Conservation (phyloP, 1,140 invertebrate species). For the Meloidogyne hapla region DNA sequence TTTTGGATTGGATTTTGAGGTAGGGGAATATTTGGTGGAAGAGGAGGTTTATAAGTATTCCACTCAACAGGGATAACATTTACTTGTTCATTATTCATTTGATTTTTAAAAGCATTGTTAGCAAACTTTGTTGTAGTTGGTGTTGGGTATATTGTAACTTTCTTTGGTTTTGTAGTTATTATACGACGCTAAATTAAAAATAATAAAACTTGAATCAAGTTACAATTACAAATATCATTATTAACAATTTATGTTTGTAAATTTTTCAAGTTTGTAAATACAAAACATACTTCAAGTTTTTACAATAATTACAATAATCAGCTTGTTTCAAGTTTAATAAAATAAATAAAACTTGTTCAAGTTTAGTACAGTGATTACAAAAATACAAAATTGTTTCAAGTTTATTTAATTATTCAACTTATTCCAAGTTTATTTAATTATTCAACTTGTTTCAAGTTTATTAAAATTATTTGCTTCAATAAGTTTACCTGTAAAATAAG, state of each 20-base stretch:
- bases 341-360: no score
- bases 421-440: not conserved
- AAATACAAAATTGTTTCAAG: no score
- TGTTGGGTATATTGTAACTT: not conserved
- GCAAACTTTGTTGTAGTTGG: not conserved
- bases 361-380: no score
- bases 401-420: not conserved
- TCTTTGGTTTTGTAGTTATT: not conserved
- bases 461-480: not conserved
- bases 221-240: no score
- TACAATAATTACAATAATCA: no score
- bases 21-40: not conserved
- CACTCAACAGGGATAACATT: not conserved
- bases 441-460: not conserved
- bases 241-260: no score
- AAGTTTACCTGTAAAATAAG: slow-evolving; percentile 5
- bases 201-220: not conserved
- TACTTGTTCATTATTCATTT: not conserved
- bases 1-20: not conserved
- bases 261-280: no score
- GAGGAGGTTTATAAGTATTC: not conserved
- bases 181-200: not conserved
- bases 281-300: no score
- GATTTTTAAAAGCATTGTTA: not conserved
- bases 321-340: no score